A percentile compares a stretch with the other conserved stretches of the same genome.
Evolutionary conservation across 2,888 invertebrate species (phyloP).

Genomic region (Geophilus truncorum): DNA sequence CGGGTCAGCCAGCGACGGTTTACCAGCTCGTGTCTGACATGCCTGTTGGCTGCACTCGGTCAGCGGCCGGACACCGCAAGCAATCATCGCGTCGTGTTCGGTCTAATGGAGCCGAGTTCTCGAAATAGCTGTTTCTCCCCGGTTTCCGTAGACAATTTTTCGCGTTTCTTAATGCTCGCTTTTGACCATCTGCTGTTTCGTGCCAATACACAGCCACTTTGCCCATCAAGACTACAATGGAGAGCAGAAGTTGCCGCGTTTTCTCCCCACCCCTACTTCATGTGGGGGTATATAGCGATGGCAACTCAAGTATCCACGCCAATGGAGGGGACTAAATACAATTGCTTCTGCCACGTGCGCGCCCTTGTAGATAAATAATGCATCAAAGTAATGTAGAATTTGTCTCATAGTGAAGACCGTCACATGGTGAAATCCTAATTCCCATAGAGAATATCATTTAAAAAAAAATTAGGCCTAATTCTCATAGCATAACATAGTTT

Average conservation of each 20-base stretch:
- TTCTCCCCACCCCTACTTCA: background rate
- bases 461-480: background rate
- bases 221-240: background rate
- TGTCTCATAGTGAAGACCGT: too few relatives aligned
- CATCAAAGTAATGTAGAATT: too few relatives aligned
- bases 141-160: too few relatives aligned
- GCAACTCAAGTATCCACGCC: background rate
- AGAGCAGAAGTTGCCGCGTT: background rate
- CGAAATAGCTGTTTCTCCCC: background rate
- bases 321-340: background rate
- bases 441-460: too few relatives aligned
- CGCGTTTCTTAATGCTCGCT: background rate
- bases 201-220: constrained; percentile 16
- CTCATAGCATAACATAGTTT: background rate
- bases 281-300: background rate
- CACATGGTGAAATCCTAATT: too few relatives aligned
- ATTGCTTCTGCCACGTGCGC: background rate
- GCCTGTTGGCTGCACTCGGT: constrained; percentile 11
- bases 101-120: background rate
- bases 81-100: background rate
- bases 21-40: constrained; percentile 27
- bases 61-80: constrained; percentile 3
- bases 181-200: background rate
- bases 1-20: constrained; percentile 22
- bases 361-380: background rate